Conservation (phyloP, 2,113 vertebrate genomes). For the Ailuropoda melanoleuca region DNA sequence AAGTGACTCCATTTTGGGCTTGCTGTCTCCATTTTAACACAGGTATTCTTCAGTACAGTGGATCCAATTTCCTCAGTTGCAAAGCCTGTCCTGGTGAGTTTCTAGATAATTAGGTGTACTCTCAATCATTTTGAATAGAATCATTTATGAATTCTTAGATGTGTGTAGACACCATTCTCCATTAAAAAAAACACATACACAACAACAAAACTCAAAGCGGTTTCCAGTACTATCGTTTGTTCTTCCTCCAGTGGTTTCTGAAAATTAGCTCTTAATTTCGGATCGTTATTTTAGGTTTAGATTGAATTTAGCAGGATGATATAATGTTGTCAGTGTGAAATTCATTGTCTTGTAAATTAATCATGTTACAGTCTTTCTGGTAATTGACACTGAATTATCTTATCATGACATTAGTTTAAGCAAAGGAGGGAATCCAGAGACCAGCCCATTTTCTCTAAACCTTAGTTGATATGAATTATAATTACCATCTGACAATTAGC, state of each 20-base stretch:
- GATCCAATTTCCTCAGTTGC: not conserved
- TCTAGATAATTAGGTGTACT: not conserved
- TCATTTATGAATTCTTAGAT: not conserved
- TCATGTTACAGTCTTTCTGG: not conserved
- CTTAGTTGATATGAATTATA: not conserved
- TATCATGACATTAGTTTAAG: slow-evolving; percentile 39
- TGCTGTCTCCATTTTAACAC: not conserved
- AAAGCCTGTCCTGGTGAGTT: not conserved
- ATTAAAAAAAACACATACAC: not conserved
- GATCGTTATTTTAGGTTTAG: not conserved
- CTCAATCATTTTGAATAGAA: not conserved
- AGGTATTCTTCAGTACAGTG: not conserved
- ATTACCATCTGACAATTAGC: slow-evolving; percentile 3
- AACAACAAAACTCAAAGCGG: not conserved
- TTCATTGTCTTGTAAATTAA: slow-evolving; percentile 3
- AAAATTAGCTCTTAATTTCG: slow-evolving; percentile 25
- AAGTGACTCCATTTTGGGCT: not conserved
- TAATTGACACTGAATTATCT: slow-evolving; percentile 10
- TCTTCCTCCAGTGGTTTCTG: not conserved
- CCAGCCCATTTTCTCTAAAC: not conserved
- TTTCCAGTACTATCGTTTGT: not conserved
- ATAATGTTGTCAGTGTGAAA: not conserved
- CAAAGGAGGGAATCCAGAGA: not conserved
- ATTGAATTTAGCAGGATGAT: slow-evolving; percentile 9
- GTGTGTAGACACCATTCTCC: not conserved